phyloP scores from a whole-genome alignment of 2,888 invertebrate species.

The Apamea monoglypha region DNA sequence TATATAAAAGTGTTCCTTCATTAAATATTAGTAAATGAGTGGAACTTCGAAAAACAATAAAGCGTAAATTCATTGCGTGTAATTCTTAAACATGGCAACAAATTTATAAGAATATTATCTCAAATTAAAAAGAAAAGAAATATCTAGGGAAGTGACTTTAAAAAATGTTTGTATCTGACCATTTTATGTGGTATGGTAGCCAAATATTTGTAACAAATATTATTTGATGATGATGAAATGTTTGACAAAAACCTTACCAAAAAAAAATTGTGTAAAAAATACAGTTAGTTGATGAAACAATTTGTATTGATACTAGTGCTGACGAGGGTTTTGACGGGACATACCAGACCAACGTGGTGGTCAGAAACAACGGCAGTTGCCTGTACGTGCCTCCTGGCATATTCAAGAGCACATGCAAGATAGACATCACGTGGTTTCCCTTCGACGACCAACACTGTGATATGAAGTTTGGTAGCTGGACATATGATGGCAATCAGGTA shows the following conservation, averaged over 20 bases:
- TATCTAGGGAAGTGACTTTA: not conserved
- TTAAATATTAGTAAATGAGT: slow-evolving; percentile 34
- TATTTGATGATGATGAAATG: not conserved
- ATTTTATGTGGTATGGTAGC: slow-evolving; percentile 29
- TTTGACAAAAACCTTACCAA: slow-evolving; percentile 1
- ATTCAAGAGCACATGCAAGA: slow-evolving; percentile 99
- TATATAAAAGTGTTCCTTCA: slow-evolving; percentile 51
- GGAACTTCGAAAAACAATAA: slow-evolving; percentile 12
- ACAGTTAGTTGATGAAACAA: slow-evolving; percentile 69
- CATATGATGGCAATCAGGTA: slow-evolving; percentile 99
- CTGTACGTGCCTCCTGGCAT: slow-evolving; percentile 99
- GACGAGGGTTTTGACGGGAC: slow-evolving; percentile 99
- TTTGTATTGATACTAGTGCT: slow-evolving; percentile 93
- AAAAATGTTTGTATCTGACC: not conserved
- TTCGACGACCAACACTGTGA: slow-evolving; percentile 99
- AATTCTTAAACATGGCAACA: slow-evolving; percentile 23
- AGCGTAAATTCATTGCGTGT: not conserved
- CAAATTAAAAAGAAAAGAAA: not conserved
- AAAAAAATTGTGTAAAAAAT: slow-evolving; percentile 21
- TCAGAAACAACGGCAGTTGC: slow-evolving; percentile 99
- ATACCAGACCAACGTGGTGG: slow-evolving; percentile 99
- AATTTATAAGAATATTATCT: not conserved
- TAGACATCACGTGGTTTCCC: slow-evolving; percentile 99
- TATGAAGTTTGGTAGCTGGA: slow-evolving; percentile 99
- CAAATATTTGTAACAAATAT: not conserved